phyloP scores from a whole-genome alignment of 2,113 vertebrate species.

The Rhabdornis inornatus region DNA sequence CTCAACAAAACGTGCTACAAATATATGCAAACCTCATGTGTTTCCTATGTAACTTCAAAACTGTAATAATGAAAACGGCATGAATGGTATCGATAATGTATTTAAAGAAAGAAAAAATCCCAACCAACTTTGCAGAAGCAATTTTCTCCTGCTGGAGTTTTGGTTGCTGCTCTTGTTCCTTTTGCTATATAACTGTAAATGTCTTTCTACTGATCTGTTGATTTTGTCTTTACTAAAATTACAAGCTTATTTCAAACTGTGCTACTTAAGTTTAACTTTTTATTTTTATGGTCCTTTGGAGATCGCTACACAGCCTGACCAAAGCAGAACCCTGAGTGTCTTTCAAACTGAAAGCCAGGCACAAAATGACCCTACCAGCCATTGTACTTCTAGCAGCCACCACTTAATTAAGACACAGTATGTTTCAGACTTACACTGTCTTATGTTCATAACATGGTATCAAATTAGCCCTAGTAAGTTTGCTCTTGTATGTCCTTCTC shows the following conservation, averaged over 20 bases:
- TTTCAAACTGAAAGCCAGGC: not conserved
- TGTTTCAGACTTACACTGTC: not conserved
- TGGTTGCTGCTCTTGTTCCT: not conserved
- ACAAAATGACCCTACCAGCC: not conserved
- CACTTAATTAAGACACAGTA: not conserved
- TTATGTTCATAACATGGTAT: not conserved
- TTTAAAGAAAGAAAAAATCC: not conserved
- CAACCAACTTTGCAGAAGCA: not conserved
- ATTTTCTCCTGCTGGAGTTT: not conserved
- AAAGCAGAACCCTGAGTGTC: not conserved
- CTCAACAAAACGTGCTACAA: not conserved
- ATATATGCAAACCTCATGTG: not conserved
- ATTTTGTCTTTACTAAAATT: not conserved
- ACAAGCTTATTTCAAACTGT: not conserved
- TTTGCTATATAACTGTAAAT: not conserved
- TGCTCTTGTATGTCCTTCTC: not conserved
- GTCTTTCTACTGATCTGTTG: not conserved
- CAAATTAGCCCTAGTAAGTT: not conserved
- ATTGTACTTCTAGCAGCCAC: not conserved
- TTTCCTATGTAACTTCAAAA: not conserved
- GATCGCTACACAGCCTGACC: not conserved
- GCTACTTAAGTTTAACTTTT: not conserved
- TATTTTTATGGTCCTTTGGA: not conserved
- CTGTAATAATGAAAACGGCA: not conserved
- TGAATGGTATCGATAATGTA: not conserved